A percentile compares a stretch with the other conserved stretches of the same genome.
phyloP scores from a whole-genome alignment of 2,113 vertebrate genomes.

The Eclectus roratus region DNA sequence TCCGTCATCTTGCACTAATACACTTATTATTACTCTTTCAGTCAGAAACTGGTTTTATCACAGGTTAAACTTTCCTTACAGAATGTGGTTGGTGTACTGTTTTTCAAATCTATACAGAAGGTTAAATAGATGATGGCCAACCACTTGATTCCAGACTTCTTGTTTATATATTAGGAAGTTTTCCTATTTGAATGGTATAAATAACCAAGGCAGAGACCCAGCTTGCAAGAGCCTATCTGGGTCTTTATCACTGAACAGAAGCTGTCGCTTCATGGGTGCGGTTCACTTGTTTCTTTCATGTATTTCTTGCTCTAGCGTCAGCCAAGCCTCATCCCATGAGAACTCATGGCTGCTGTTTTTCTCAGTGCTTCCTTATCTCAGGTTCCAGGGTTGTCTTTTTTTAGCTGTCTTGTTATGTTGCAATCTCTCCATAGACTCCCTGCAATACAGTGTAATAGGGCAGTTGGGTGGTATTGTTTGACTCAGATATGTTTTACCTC shows the following conservation, averaged over 20 bases:
- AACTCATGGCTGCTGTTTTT: slow-evolving; percentile 53
- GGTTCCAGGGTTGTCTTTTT: slow-evolving; percentile 54
- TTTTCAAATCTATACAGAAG: background rate
- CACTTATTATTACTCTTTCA: background rate
- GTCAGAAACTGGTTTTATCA: background rate
- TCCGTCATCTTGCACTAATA: background rate
- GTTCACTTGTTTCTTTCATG: slow-evolving; percentile 57
- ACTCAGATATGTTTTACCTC: background rate
- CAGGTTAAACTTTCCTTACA: background rate
- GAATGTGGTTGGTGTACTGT: background rate
- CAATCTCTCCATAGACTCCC: slow-evolving; percentile 3
- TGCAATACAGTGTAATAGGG: background rate
- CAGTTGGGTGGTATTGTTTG: background rate
- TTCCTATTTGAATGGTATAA: slow-evolving; percentile 25
- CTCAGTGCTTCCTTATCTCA: slow-evolving; percentile 62
- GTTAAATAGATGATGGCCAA: background rate
- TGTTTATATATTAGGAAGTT: slow-evolving; percentile 6
- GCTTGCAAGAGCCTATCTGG: slow-evolving; percentile 25
- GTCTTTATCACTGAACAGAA: slow-evolving; percentile 40
- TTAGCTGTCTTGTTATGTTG: slow-evolving; percentile 38
- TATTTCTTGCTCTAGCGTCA: slow-evolving; percentile 51
- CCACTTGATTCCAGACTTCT: background rate
- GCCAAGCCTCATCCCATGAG: slow-evolving; percentile 47
- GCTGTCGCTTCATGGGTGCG: slow-evolving; percentile 42
- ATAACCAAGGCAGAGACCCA: slow-evolving; percentile 6